Evolutionary conservation across 1,140 invertebrate species (phyloP), one percentile per base, ranked within the genome.

Genomic region (Ostrea denselamellosa): DNA sequence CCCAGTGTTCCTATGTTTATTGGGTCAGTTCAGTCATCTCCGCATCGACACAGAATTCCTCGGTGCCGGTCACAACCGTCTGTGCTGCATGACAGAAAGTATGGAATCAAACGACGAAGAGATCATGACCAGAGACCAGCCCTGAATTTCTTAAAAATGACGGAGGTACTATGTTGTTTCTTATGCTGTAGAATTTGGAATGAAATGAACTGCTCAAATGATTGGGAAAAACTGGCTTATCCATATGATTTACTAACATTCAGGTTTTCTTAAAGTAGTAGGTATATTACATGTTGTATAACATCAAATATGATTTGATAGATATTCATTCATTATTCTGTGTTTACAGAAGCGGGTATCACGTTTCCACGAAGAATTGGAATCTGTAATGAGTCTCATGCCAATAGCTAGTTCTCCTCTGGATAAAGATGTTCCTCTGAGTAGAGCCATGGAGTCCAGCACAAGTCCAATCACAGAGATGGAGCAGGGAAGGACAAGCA

Each of bases 21-120:
- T 51, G 83, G 85, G 88, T 89, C 89, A 54, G 65, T 82, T n/a
- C 89, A 86, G 44, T 90, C 91, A 85, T 89, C 92, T 12, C 89
- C 92, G 58, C 90, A 90, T 65, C 88, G 90, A 34, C 88, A 90
- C 62, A 90, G 89, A 83, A 92, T 93, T 83, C 93, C 92, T 25
- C 89, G 93, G 17, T 94, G 93, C 90, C 92, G 91, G 65, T 94
- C 93, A 53, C 93, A 94, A 82, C 93, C 93, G 14, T 94, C 93
- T 86, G 92, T 94, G 58, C 90, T 93, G 22, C 92, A 93, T 89
- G 92, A 94, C 86, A 91, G 93, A 65, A 93, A 92, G 62, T 91
- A 89, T 86, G 93, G 92, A 14, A 90, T 92, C 62, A 93, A 93
- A 88, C 89, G 93, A 68, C 77, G 93, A 51, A 90, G 92, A n/a